Evolutionary conservation across 2,888 invertebrate genomes (phyloP), one percentile per base, ranked within the genome.

Genomic region (Zygogramma bicolorata): DNA sequence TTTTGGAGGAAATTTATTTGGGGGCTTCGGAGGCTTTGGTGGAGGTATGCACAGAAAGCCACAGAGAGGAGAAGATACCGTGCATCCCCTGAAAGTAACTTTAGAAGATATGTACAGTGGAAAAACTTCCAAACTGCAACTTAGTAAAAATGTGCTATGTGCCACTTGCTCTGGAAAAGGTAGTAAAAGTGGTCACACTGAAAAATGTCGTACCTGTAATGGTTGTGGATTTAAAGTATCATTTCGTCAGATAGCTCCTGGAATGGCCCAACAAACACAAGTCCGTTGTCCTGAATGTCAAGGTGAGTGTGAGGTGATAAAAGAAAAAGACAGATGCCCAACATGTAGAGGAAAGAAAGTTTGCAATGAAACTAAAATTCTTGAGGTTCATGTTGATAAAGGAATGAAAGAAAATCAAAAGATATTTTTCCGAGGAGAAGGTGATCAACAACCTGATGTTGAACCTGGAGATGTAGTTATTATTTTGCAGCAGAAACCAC

Each of bases 81-180:
- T 95, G 73, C 93, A 96, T 85, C 93, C 94, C 18, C 88, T 97
- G 20, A 93, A 93, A 87, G 95, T 98, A 6, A 91, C 96, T 7
- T 88, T 98, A 81, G 97, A 97, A 87, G 96, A 97, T 84, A 89
- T 97, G 85, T 98, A 97, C 86, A 93, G 95, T 87, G 97, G 97
- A 8, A 96, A 95, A 88, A 93, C 93, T 61, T 89, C 94, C 1
- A 95, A 95, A 85, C 88, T 96, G 79, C 94, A 95, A 84, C 89
- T 96, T 71, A 93, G 93, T 85, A 94, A 94, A 89, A 95, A 94
- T 87, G 91, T 95, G 34, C 92, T 95, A 80, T 96, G 96, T 87
- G 88, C 89, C 59, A 88, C 90, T 74, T 96, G 96, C 87, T 90
- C 90, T 82, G 96, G 96, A 85, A 90, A 92, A 83, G 95, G 95